Evolutionary conservation across 1,140 invertebrate species (phyloP).

Genomic region (Cydia strobilella): DNA sequence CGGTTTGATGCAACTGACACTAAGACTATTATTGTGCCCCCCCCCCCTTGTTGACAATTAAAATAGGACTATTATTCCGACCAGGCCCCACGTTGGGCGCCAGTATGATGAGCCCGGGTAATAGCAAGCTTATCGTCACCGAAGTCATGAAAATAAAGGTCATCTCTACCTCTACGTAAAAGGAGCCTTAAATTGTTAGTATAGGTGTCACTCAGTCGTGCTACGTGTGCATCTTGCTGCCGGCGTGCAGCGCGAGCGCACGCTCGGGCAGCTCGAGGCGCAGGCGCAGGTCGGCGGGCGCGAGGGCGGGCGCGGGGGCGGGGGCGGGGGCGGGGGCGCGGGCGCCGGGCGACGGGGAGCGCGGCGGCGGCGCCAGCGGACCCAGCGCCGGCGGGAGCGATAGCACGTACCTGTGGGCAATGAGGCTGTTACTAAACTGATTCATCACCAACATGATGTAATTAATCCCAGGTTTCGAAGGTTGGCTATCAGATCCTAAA

Average conservation of each 20-base stretch:
- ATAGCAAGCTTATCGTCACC: no score
- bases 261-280: constrained; percentile 45
- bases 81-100: not conserved
- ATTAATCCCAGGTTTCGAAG: no score
- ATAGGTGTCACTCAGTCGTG: not conserved
- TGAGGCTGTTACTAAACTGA: constrained; percentile 45
- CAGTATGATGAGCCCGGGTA: not conserved
- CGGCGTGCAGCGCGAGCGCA: constrained; percentile 2
- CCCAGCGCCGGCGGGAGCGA: constrained; percentile 76
- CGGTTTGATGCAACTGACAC: no score
- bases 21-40: no score
- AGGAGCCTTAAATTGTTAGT: no score
- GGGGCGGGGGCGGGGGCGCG: constrained; percentile 75
- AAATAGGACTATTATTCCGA: not conserved
- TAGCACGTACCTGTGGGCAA: constrained; percentile 72
- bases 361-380: constrained; percentile 54
- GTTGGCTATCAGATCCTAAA: no score
- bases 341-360: constrained; percentile 63
- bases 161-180: no score
- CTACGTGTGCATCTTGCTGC: constrained; percentile 63
- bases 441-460: not conserved
- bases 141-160: no score
- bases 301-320: constrained; percentile 80
- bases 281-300: constrained; percentile 43
- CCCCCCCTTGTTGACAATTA: no score